Evolutionary conservation across 2,888 invertebrate genomes (phyloP).

Genomic region (Papilio gigon): DNA sequence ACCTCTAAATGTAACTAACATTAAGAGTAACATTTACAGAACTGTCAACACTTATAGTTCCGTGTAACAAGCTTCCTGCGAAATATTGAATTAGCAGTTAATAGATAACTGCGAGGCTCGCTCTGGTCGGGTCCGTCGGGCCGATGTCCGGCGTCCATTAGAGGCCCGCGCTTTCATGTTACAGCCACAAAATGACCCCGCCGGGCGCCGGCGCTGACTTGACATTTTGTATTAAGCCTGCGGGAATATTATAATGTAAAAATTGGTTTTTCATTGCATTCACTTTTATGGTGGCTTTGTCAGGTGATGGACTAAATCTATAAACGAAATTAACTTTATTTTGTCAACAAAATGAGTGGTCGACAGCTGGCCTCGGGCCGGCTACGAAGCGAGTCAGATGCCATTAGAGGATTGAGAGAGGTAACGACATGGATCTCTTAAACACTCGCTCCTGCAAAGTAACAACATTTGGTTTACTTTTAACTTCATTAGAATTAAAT

Average conservation of each 20-base stretch:
- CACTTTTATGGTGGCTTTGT: background rate
- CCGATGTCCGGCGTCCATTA: conserved; percentile 51
- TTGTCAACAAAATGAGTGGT: no score
- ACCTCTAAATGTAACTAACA: no score
- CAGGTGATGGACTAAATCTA: background rate
- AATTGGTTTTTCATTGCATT: background rate
- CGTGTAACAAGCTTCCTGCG: no score
- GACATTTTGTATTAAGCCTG: conserved; percentile 47
- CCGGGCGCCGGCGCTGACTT: conserved; percentile 55
- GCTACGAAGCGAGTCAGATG: no score
- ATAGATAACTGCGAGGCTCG: background rate
- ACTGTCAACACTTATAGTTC: no score
- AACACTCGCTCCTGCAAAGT: no score
- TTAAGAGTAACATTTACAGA: no score
- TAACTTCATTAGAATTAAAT: background rate
- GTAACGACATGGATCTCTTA: no score
- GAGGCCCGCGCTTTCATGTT: conserved; percentile 57
- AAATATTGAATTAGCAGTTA: background rate
- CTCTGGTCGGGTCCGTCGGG: conserved; percentile 42
- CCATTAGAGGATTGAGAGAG: no score
- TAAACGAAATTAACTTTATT: background rate
- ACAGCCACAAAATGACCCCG: conserved; percentile 47
- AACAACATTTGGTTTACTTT: background rate
- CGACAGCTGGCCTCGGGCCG: no score
- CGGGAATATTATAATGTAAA: background rate